Evolutionary conservation across 2,888 invertebrate genomes (phyloP).

Genomic region (Liodrosophila aerea): DNA sequence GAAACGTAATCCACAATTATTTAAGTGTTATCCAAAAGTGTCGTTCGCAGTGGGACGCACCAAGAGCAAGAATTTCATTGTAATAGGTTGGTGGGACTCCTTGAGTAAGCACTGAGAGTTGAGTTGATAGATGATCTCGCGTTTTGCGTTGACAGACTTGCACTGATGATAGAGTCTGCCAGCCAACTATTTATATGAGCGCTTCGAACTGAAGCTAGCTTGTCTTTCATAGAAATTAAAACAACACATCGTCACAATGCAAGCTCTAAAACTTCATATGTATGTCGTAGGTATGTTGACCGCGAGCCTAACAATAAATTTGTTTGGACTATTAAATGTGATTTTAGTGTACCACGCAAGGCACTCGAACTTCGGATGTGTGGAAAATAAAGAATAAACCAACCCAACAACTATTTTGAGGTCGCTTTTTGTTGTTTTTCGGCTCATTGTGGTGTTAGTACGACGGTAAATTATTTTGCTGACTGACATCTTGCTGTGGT

Average conservation of each 20-base stretch:
- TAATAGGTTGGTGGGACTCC: constrained; percentile 32
- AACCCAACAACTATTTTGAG: constrained; percentile 28
- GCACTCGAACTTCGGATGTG: constrained; percentile 16
- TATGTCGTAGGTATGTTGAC: constrained; percentile 18
- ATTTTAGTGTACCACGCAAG: constrained; percentile 68
- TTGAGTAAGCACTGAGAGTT: constrained; percentile 20
- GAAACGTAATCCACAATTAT: constrained; percentile 32
- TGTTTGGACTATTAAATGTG: constrained; percentile 76
- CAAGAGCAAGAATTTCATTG: constrained; percentile 78
- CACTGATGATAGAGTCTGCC: constrained; percentile 69
- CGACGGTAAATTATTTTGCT: constrained; percentile 32
- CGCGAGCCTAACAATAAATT: constrained; percentile 40
- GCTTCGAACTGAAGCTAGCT: constrained; percentile 31
- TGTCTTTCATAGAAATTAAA: constrained; percentile 62
- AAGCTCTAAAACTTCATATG: constrained; percentile 37
- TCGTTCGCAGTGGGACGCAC: constrained; percentile 60
- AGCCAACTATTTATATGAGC: constrained; percentile 68
- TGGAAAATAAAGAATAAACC: constrained; percentile 44
- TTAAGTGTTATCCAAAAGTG: constrained; percentile 29
- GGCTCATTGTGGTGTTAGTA: constrained; percentile 44
- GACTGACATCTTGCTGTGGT: constrained; percentile 43
- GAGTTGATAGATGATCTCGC: constrained; percentile 54
- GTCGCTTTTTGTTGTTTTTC: constrained; percentile 36
- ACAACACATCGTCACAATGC: constrained; percentile 56
- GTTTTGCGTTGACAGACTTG: constrained; percentile 63